Evolutionary conservation across 2,888 invertebrate species (phyloP).

Genomic region (Eupithecia tripunctaria): DNA sequence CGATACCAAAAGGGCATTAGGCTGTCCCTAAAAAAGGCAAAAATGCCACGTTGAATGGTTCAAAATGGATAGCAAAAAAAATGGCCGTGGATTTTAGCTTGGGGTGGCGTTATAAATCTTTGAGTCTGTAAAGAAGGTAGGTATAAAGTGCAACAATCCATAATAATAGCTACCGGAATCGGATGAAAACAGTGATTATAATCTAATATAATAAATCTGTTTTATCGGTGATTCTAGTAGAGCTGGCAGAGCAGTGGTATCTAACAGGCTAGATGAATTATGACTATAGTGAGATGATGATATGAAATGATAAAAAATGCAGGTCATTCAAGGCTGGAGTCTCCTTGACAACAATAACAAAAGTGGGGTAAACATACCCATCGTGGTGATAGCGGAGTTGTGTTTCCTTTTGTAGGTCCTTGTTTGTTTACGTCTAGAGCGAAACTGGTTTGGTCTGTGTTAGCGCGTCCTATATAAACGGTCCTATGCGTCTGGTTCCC

Average conservation of each 20-base stretch:
- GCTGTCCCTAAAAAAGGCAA: no score
- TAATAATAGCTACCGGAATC: neutral
- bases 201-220: no score
- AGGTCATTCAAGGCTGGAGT: constrained; percentile 4
- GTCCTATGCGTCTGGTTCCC: constrained; percentile 51
- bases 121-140: neutral
- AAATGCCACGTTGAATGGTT: neutral
- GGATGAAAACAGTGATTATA: neutral
- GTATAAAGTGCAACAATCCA: neutral
- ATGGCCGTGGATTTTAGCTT: neutral
- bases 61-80: neutral
- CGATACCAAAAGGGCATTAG: neutral
- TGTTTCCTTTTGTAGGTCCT: constrained; percentile 58
- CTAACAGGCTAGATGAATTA: neutral
- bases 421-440: constrained; percentile 72
- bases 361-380: constrained; percentile 69
- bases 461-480: constrained; percentile 74
- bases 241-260: no score
- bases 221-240: no score
- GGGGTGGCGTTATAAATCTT: neutral
- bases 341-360: constrained; percentile 33
- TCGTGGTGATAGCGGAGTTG: constrained; percentile 64
- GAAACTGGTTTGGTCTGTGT: constrained; percentile 70
- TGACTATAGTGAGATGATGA: neutral
- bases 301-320: constrained; percentile 11